phyloP scores from a whole-genome alignment of 2,113 vertebrate genomes.

The Macrotis lagotis region DNA sequence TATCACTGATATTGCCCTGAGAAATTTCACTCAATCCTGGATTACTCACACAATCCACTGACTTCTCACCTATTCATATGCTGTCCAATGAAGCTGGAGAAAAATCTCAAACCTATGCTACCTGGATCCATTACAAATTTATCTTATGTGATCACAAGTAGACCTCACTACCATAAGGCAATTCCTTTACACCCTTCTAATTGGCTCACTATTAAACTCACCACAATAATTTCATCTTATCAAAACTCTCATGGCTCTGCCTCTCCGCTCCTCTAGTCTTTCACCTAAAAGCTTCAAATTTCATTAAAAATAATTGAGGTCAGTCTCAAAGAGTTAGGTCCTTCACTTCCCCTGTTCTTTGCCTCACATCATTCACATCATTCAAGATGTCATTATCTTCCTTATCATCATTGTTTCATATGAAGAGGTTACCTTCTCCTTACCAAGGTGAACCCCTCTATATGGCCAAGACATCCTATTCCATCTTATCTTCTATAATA shows the following conservation, averaged over 20 bases:
- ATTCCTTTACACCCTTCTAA: background rate
- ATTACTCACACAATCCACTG: background rate
- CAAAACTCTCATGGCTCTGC: background rate
- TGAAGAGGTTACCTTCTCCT: background rate
- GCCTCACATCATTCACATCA: background rate
- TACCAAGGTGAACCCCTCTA: background rate
- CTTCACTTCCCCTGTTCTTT: rapidly evolving
- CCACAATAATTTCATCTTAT: background rate
- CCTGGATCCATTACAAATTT: background rate
- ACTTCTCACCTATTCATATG: background rate
- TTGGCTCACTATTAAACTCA: background rate
- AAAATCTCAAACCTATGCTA: background rate
- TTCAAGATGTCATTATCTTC: background rate
- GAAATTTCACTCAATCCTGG: background rate
- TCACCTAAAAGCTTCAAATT: background rate
- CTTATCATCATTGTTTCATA: background rate
- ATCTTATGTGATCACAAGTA: background rate
- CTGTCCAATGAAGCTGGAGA: background rate
- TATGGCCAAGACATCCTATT: background rate
- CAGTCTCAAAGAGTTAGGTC: background rate
- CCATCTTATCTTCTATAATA: background rate
- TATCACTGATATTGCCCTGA: background rate
- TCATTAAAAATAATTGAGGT: background rate
- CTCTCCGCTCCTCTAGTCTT: background rate
- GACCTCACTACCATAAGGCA: background rate